Evolutionary conservation across 2,888 invertebrate species (phyloP).

Genomic region (Campoletis raptor): DNA sequence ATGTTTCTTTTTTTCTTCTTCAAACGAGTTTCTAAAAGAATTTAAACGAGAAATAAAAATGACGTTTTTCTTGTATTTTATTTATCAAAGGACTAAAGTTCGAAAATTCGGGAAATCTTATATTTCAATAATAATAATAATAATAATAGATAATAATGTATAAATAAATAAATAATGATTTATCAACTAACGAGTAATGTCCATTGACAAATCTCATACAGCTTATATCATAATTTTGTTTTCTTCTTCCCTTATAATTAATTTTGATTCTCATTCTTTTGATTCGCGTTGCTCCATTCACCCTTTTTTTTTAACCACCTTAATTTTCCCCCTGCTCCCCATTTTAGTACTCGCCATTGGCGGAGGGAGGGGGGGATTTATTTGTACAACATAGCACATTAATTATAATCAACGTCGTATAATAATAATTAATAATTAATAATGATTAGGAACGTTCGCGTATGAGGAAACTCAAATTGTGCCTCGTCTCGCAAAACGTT

Average conservation of each 20-base stretch:
- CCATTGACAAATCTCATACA: conserved; percentile 44
- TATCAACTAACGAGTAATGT: conserved; percentile 67
- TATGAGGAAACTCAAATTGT: neutral
- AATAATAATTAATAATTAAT: conserved; percentile 51
- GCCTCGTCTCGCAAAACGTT: neutral
- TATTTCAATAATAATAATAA: conserved; percentile 33
- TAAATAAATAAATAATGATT: conserved; percentile 39
- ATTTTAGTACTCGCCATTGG: neutral
- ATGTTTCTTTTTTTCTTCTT: neutral
- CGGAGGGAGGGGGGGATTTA: conserved; percentile 8
- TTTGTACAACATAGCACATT: conserved; percentile 64
- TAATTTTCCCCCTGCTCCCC: neutral
- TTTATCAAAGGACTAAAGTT: conserved; percentile 46
- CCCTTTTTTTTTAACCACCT: conserved; percentile 39
- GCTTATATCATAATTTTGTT: conserved; percentile 30
- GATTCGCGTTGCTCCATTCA: conserved; percentile 66
- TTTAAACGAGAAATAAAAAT: conserved; percentile 44
- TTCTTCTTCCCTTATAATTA: conserved; percentile 65
- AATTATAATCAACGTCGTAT: conserved; percentile 61
- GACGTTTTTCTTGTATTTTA: conserved; percentile 21
- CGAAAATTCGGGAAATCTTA: conserved; percentile 1
- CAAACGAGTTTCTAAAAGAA: neutral
- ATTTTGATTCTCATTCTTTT: conserved; percentile 74
- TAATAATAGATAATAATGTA: conserved; percentile 41
- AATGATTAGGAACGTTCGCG: conserved; percentile 39